Evolutionary conservation across 2,888 invertebrate genomes (phyloP).

Genomic region (Tenodera sinensis): DNA sequence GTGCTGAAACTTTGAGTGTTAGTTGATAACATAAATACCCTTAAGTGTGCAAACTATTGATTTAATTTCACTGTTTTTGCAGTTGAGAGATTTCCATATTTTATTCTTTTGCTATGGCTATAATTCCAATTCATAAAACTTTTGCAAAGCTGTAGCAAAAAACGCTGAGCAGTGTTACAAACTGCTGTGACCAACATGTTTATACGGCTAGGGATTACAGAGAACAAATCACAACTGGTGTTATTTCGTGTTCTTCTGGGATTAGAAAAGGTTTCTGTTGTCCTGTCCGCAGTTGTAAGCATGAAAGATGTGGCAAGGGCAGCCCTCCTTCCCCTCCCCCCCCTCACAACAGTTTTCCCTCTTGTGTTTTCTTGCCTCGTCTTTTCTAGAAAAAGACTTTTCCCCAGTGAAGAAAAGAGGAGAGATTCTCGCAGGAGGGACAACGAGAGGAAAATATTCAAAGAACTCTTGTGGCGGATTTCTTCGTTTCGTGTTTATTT

Average conservation of each 20-base stretch:
- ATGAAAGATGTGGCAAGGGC: neutral
- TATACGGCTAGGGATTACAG: neutral
- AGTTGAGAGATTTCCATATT: too few relatives aligned
- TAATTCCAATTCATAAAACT: too few relatives aligned
- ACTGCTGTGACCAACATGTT: too few relatives aligned
- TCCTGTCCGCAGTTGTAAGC: neutral
- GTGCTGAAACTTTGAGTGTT: too few relatives aligned
- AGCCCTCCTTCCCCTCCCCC: neutral
- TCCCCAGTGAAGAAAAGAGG: neutral
- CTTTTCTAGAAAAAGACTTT: neutral
- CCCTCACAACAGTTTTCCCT: neutral
- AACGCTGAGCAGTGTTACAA: too few relatives aligned
- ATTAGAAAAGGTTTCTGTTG: neutral
- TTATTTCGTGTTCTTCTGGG: neutral
- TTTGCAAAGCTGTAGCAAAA: too few relatives aligned
- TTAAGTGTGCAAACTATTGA: too few relatives aligned
- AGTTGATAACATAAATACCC: too few relatives aligned
- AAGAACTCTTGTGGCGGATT: neutral
- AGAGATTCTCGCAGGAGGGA: neutral
- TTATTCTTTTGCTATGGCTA: too few relatives aligned
- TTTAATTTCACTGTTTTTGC: too few relatives aligned
- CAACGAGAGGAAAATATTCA: neutral
- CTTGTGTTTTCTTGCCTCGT: neutral
- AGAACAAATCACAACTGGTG: neutral
- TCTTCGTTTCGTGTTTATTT: conserved; percentile 7